Percentiles rank a stretch among this genome's conserved stretches.
Conservation (phyloP, 2,113 vertebrate genomes). For the Calonectris borealis region DNA sequence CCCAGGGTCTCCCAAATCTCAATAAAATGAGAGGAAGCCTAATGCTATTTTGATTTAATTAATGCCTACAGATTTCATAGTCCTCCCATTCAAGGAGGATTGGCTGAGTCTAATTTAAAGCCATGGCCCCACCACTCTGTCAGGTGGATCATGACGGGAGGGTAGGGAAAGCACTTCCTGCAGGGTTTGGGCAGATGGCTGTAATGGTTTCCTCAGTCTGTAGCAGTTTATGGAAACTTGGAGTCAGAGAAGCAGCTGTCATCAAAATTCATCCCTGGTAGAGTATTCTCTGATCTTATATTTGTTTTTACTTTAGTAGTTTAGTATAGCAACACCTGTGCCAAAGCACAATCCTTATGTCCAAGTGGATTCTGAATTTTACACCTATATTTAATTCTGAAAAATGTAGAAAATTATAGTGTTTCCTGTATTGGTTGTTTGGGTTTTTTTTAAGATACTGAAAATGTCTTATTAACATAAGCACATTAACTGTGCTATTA, state of each 20-base stretch:
- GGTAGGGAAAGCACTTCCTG: neutral
- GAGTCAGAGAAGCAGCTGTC: neutral
- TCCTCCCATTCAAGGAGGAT: neutral
- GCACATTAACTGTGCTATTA: neutral
- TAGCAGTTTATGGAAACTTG: neutral
- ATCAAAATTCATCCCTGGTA: neutral
- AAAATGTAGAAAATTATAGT: neutral
- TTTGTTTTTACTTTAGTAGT: neutral
- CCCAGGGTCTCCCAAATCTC: neutral
- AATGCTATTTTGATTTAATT: neutral
- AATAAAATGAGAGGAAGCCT: neutral
- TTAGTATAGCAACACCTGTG: neutral
- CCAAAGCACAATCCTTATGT: neutral
- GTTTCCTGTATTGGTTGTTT: neutral
- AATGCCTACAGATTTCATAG: neutral
- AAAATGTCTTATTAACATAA: neutral
- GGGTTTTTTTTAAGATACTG: neutral
- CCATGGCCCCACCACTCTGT: neutral
- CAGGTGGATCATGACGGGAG: neutral
- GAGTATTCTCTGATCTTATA: neutral
- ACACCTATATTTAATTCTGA: neutral
- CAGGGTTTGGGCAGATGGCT: accelerated
- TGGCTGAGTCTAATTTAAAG: neutral
- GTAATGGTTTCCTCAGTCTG: neutral
- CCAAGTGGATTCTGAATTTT: neutral